Conservation (phyloP, 2,797 vertebrate species). For the Artibeus jamaicensis region DNA sequence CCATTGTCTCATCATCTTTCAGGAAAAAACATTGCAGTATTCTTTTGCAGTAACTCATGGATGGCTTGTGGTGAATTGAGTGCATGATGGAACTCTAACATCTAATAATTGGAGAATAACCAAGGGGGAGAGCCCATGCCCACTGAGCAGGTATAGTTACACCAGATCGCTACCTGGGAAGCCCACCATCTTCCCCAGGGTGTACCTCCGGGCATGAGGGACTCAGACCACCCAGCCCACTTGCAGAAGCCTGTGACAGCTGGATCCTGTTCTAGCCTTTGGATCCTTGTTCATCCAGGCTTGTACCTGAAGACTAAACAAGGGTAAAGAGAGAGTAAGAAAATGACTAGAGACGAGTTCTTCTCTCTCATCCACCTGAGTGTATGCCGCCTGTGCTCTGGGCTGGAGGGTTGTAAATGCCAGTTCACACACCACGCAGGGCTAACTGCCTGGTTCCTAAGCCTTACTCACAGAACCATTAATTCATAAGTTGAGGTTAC, state of each 20-base stretch:
- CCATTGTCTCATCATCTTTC: background rate
- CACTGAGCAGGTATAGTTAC: background rate
- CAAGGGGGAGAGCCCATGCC: too few relatives aligned
- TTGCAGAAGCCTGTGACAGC: background rate
- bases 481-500: background rate
- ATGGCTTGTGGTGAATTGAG: background rate
- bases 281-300: background rate
- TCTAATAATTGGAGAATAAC: background rate
- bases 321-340: background rate
- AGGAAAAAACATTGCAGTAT: background rate
- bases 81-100: background rate
- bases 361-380: background rate
- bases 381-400: background rate
- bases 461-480: background rate
- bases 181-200: rapidly evolving
- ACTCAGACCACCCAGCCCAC: background rate
- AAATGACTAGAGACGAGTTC: background rate
- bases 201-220: rapidly evolving
- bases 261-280: background rate
- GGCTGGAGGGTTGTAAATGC: background rate
- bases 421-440: rapidly evolving
- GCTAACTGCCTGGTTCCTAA: background rate
- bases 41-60: constrained; percentile 1
- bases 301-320: background rate
- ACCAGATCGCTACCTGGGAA: background rate